Evolutionary conservation across 2,113 vertebrate genomes (phyloP), one percentile per base, ranked within the genome.

Genomic region (Catharus bicknelli): DNA sequence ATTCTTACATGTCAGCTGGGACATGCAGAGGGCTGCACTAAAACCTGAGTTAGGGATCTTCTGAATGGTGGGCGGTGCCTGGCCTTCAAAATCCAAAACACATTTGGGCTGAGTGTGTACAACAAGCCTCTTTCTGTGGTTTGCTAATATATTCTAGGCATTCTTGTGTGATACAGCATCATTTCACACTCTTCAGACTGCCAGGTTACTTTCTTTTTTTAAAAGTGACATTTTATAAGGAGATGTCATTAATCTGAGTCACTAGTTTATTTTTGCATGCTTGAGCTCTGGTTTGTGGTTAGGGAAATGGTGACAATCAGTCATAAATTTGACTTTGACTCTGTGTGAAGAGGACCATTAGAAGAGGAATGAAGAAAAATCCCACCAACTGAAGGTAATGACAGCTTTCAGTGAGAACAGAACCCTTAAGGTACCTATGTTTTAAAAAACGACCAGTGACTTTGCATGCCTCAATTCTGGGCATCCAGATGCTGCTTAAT

Each of bases 161-260:
- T 94, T 92, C 95, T 96, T 93, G 76, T 81, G 82, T 94, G 91
- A 96, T 95, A 77, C 77, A 94, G 85, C 77, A 94, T 80, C 81
- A 74, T 67, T 93, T 94, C 95, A 96, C 90, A 86, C 91, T 72
- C 51, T 7, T 58, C 61, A 34, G 83, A 73, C 40, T 81, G 90
- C 91, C 83, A 93, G 83, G 90, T 94, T 89, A 90, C 92, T 81
- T 95, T 92, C 97, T 95, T 94, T 94, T 95, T 96, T 91, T 91
- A 83, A 90, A 96, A 97, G 83, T 90, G 76, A 93, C 92, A 94
- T 86, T 88, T 54, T 62, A 91, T 74, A 79, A 72, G 87, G 73
- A 91, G 93, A 92, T 86, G 83, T 86, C 81, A 90, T 95, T 69
- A 88, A 95, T 92, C 89, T 96, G 89, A 95, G 92, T 90, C 82